These are phyloP conservation scores for Crypturellus tataupa DNA, from an alignment of 2,797 vertebrate species.

Conservation along the genomic window DNA sequence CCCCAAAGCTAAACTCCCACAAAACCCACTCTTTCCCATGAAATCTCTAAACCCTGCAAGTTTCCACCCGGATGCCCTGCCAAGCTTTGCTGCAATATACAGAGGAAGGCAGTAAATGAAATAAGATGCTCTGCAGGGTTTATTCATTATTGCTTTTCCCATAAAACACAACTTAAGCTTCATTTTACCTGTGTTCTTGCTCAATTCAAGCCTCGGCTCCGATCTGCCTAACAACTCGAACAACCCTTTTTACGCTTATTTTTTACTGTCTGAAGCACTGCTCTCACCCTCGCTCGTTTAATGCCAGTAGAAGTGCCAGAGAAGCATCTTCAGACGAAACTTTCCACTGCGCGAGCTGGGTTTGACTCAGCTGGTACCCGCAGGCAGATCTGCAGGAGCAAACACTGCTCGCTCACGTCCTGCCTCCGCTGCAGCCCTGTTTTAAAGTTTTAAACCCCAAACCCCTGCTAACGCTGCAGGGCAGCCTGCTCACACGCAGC, in stretches of 20 bases:
- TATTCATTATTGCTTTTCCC: not conserved
- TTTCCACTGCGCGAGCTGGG: not conserved
- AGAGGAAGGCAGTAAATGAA: not conserved
- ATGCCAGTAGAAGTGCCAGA: not conserved
- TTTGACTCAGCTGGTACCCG: not conserved
- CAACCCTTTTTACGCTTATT: not conserved
- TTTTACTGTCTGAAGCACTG: not conserved
- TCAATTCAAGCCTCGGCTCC: not conserved
- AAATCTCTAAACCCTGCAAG: not conserved
- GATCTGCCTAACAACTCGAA: not conserved
- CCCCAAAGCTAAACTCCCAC: not conserved
- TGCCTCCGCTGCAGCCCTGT: not conserved
- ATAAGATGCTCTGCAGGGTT: not conserved
- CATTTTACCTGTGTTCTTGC: not conserved
- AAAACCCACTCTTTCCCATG: not conserved
- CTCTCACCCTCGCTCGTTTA: not conserved
- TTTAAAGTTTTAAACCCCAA: not conserved
- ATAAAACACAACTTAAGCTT: conserved; percentile 6
- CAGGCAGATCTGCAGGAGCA: not conserved
- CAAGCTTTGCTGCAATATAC: not conserved
- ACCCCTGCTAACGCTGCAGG: not conserved
- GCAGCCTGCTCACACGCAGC: not conserved
- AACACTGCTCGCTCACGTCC: not conserved
- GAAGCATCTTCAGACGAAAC: not conserved
- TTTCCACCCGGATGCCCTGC: too few species aligned